These are phyloP conservation scores for Melanotaenia duboulayi DNA, from an alignment of 2,113 vertebrate genomes.

Conservation along the genomic window DNA sequence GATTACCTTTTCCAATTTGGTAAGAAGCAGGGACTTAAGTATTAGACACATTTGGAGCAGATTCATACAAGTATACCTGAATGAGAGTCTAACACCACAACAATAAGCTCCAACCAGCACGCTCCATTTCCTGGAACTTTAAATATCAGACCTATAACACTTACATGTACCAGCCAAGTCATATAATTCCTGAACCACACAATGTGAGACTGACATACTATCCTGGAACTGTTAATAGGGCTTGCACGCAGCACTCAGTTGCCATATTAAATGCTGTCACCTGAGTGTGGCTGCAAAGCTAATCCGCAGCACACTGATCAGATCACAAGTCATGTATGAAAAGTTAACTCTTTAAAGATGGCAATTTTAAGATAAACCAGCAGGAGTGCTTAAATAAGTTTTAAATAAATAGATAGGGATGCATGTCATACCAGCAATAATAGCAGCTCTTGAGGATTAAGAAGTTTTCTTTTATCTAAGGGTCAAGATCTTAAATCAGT, in stretches of 20 bases:
- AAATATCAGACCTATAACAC: conserved; percentile 29
- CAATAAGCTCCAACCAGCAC: not conserved
- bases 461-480: not conserved
- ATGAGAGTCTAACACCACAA: not conserved
- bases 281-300: conserved; percentile 48
- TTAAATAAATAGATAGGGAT: not conserved
- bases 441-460: not conserved
- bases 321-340: not conserved
- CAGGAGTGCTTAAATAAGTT: too few species aligned
- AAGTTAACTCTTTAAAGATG: conserved; percentile 7
- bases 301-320: conserved; percentile 29
- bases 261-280: conserved; percentile 61
- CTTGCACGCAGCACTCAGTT: conserved; percentile 39
- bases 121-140: conserved; percentile 2
- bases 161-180: conserved; percentile 30
- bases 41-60: conserved; percentile 11
- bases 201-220: conserved; percentile 55
- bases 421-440: not conserved
- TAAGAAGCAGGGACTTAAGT: not conserved
- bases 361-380: not conserved
- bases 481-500: not conserved
- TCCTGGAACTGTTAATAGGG: conserved; percentile 41
- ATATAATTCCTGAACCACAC: conserved; percentile 44
- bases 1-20: not conserved
- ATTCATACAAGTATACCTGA: conserved; percentile 1